Evolutionary conservation across 2,888 invertebrate genomes (phyloP), one percentile per base, ranked within the genome.

Genomic region (Pyrgus malvae): DNA sequence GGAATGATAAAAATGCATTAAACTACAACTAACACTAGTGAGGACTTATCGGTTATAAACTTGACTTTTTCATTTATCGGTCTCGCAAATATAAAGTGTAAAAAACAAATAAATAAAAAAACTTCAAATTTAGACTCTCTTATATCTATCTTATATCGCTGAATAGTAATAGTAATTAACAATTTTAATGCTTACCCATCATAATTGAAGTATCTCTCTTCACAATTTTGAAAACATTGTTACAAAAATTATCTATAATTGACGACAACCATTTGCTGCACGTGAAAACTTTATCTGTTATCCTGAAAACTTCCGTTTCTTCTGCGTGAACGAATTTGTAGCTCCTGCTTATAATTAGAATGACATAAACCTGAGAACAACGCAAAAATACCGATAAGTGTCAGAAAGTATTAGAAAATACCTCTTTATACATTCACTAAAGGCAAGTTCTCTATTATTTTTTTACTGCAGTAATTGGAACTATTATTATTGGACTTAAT

Each of bases 191-290:
- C 74, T 69, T 65, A 88, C 87, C 84, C 64, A 88, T 72, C 63
- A 85, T 72, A 9, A 72, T 21, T 1, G 85, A 84, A 1, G 82
- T 84, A 57, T 88, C 87, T 57, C 88, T 74, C 55, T 87, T 88
- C 8, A 83, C 80, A 56, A 87, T 81, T 63, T 78, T 83, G 57
- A 78, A 81, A 0, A 71, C 74, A 51, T 83, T 84, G 56, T 80
- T 76, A 58, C 88, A 88, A 55, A 88, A 71, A 25, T 76, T 78
- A 58, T 69, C 74, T 56, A 88, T 80, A n/a, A 82, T 60, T 12
- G 67, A 71, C 0, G 88, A 78, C 19, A 88, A 67, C 74, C 74
- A 78, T 23, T 78, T 73, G 64, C 87, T 87, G 57, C 88, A 88
- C 29, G 69, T 74, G 25, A 69, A 67, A 27, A 87, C 72, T 57